phyloP scores from a whole-genome alignment of 92 coral and sea anemone species.

The Plumapathes pennacea region DNA sequence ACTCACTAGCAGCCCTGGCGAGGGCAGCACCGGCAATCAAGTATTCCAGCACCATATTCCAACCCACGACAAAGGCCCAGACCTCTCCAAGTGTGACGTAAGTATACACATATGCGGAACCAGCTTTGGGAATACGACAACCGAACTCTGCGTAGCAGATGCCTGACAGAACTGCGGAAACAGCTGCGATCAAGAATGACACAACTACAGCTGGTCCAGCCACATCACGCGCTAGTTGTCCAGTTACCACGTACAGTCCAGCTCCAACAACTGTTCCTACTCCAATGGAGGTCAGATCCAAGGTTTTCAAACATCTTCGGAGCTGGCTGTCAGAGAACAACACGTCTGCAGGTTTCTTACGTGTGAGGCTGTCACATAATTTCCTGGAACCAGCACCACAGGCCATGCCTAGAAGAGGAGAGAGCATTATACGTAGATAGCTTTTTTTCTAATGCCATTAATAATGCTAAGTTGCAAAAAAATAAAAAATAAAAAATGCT shows the following conservation, averaged over 20 bases:
- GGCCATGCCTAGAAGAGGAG: too few relatives aligned
- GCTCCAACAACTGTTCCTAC: constrained; percentile 66
- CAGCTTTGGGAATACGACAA: constrained; percentile 74
- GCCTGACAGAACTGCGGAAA: constrained; percentile 61
- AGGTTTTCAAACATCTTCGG: constrained; percentile 44
- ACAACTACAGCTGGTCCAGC: constrained; percentile 79
- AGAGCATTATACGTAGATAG: too few relatives aligned
- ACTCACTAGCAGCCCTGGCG: constrained; percentile 67
- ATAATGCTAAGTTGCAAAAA: too few relatives aligned
- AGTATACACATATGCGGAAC: constrained; percentile 69
- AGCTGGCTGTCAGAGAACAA: constrained; percentile 29
- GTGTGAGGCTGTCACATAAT: constrained; percentile 22
- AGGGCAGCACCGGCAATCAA: constrained; percentile 50
- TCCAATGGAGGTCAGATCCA: constrained; percentile 60
- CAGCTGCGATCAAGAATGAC: constrained; percentile 64
- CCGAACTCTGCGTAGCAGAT: constrained; percentile 82
- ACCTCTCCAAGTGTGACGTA: constrained; percentile 68
- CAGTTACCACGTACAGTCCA: constrained; percentile 77
- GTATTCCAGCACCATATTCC: constrained; percentile 79
- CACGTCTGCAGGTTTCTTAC: constrained; percentile 10
- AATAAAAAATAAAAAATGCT: too few relatives aligned
- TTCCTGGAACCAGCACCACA: too few relatives aligned
- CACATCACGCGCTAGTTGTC: constrained; percentile 61
- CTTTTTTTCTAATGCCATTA: too few relatives aligned
- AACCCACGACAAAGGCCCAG: constrained; percentile 73